A percentile compares a stretch with the other conserved stretches of the same genome.
These are phyloP conservation scores for Platycnemis pennipes DNA, from an alignment of 2,888 invertebrate genomes.

Conservation along the genomic window DNA sequence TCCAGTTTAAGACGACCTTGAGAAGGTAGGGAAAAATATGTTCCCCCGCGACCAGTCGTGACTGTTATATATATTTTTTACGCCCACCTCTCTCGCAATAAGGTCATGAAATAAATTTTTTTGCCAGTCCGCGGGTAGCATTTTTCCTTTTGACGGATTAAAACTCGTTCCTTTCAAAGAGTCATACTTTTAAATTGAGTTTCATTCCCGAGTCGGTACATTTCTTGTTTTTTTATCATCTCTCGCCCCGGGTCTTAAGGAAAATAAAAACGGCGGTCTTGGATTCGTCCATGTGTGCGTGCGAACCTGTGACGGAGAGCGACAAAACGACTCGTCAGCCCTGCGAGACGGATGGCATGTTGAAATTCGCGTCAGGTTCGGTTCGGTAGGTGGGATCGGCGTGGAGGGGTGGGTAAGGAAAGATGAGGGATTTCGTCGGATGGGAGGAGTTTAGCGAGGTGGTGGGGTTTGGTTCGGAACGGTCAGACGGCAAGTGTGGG, in stretches of 20 bases:
- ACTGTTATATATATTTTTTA: background rate
- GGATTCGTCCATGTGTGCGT: background rate
- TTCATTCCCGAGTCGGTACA: background rate
- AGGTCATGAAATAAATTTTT: constrained; percentile 25
- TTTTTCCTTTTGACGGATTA: constrained; percentile 16
- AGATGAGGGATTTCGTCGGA: background rate
- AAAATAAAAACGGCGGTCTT: background rate
- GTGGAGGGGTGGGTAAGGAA: background rate
- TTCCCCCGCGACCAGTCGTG: background rate
- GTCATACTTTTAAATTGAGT: constrained; percentile 16
- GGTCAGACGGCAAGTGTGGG: constrained; percentile 20
- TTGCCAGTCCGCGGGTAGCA: background rate
- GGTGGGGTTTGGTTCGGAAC: background rate
- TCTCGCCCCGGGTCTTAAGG: background rate
- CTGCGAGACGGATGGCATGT: background rate
- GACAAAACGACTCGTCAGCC: background rate
- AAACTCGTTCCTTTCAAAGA: background rate
- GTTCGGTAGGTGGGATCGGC: background rate
- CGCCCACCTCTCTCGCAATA: background rate
- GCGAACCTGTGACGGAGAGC: background rate
- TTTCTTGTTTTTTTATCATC: background rate
- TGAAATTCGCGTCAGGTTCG: background rate
- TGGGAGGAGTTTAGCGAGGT: background rate
- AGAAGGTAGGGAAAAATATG: background rate
- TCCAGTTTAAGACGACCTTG: background rate